Evolutionary conservation across 2,113 vertebrate genomes (phyloP), one percentile per base, ranked within the genome.

Genomic region (Equus quagga): DNA sequence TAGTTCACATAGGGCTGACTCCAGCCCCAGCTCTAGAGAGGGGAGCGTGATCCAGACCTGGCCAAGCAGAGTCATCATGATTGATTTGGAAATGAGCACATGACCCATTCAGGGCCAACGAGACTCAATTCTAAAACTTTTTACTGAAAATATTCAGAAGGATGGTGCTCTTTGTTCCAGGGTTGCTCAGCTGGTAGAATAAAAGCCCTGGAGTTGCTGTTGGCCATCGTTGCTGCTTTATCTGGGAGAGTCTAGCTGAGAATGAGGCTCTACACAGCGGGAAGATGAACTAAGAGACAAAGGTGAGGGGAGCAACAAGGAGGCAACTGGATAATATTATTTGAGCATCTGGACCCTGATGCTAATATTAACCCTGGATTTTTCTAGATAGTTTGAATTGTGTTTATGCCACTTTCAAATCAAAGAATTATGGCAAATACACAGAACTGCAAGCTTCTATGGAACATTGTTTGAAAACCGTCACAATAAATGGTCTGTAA

Each of bases 81-180:
- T 28, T 90, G 54, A 12, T 21, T 58, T 70, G 41, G 75, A 26
- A 89, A 67, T 60, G 9, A 89, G 54, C 46, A 90, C 1, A 78
- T 6, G 14, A 24, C 44, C 14, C 4, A 86, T 10, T 80, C 7
- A 51, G 13, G 80, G 28, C 24, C 78, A 73, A 19, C 31, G 56
- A 87, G 21, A 94, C 15, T 81, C 36, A 89, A 62, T 76, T 49
- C 67, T 75, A 72, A 88, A 60, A 46, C 46, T 82, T 96, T 76
- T 60, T 15, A 18, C 41, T 56, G 31, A 64, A 64, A 87, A 36
- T 36, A 75, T 69, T 31, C 69, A 26, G 41, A 64, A 49, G 36
- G 80, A 93, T 18, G 33, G 88, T 65, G 6, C 4, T n/a, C 15
- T 79, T 91, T 91, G 14, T 90, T 46, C 64, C 75, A 44, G 6